Conservation (phyloP, 2,888 invertebrate species). For the Hirtodrosophila cameraria region DNA sequence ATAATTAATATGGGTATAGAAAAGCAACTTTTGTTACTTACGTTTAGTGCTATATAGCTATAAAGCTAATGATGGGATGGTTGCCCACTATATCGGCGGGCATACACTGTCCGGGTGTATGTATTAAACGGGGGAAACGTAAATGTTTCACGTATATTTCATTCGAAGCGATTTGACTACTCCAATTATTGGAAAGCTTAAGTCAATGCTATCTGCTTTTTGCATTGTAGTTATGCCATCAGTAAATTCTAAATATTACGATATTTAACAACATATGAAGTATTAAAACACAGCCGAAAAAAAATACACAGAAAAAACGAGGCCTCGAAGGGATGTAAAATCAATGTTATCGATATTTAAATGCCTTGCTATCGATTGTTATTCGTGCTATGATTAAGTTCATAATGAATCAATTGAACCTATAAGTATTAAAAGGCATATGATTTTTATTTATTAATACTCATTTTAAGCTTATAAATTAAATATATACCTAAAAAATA, state of each 20-base stretch:
- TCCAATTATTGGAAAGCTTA: background rate
- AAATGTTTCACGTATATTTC: slow-evolving; percentile 11
- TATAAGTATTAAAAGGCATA: no score
- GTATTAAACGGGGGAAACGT: slow-evolving; percentile 11
- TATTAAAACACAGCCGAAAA: slow-evolving; percentile 45
- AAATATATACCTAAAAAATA: background rate
- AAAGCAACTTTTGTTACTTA: slow-evolving; percentile 25
- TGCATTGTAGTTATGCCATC: slow-evolving; percentile 28
- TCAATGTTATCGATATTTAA: slow-evolving; percentile 40
- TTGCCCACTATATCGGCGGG: slow-evolving; percentile 39
- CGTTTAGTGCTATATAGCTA: slow-evolving; percentile 22
- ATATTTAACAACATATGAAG: slow-evolving; percentile 38
- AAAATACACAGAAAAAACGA: slow-evolving; percentile 71
- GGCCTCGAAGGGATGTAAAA: slow-evolving; percentile 51
- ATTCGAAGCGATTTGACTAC: background rate
- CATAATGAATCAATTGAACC: background rate
- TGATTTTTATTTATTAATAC: background rate
- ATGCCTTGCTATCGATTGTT: slow-evolving; percentile 15
- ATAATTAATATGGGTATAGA: background rate
- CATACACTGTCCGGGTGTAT: slow-evolving; percentile 31
- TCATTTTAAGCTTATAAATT: background rate
- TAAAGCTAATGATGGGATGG: no score
- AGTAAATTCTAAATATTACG: slow-evolving; percentile 8
- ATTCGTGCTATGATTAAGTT: no score
- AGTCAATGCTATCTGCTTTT: slow-evolving; percentile 4